phyloP scores from a whole-genome alignment of 2,888 invertebrate genomes.

The Leptinotarsa haldemani region DNA sequence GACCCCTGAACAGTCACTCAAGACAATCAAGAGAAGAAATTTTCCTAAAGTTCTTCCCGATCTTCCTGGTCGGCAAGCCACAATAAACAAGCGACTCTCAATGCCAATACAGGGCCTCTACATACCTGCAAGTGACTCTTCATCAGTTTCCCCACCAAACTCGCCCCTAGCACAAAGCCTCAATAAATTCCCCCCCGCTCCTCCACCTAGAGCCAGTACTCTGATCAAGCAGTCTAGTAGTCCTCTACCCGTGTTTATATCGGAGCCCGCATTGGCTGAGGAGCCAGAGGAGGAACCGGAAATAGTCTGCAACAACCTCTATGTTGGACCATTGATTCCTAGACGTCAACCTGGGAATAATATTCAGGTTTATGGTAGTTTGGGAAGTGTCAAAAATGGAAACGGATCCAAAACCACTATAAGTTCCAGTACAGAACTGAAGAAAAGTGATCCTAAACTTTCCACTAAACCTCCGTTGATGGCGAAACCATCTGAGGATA shows the following conservation, averaged over 20 bases:
- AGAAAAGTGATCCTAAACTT: conserved; percentile 70
- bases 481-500: conserved; percentile 56
- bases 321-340: conserved; percentile 70
- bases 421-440: conserved; percentile 64
- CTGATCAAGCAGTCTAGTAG: conserved; percentile 69
- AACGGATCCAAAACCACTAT: conserved; percentile 63
- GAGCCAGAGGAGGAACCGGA: conserved; percentile 66
- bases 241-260: conserved; percentile 61
- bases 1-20: conserved; percentile 77
- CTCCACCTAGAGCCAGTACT: conserved; percentile 80
- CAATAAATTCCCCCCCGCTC: conserved; percentile 73
- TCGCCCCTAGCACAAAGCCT: conserved; percentile 56
- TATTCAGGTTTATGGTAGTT: conserved; percentile 59
- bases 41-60: conserved; percentile 90
- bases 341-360: conserved; percentile 56
- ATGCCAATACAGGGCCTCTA: conserved; percentile 69
- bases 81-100: conserved; percentile 71
- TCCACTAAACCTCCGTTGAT: conserved; percentile 71
- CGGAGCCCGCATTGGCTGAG: conserved; percentile 66
- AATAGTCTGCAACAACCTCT: conserved; percentile 69
- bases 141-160: conserved; percentile 57
- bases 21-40: conserved; percentile 80
- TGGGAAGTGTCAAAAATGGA: conserved; percentile 43
- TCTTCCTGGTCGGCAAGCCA: conserved; percentile 67
- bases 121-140: conserved; percentile 57